Evolutionary conservation across 2,797 vertebrate genomes (phyloP).

Genomic region (Neopelma chrysocephalum): DNA sequence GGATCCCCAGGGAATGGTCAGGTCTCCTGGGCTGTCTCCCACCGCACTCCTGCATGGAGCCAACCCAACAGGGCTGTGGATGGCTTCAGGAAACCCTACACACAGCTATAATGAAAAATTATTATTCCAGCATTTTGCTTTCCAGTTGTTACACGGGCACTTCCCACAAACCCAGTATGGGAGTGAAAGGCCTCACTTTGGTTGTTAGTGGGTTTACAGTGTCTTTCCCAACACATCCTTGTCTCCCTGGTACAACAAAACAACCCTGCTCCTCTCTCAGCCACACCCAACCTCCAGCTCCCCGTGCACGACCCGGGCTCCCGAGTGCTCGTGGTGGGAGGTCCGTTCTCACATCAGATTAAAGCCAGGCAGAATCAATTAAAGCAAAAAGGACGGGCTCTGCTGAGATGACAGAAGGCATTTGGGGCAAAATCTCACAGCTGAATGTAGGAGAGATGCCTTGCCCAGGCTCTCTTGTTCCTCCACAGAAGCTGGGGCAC

Average conservation of each 20-base stretch:
- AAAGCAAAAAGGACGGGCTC: slow-evolving; percentile 62
- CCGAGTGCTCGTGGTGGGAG: slow-evolving; percentile 26
- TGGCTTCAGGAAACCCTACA: background rate
- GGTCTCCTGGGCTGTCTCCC: background rate
- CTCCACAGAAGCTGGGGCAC: background rate
- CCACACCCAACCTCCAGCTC: background rate
- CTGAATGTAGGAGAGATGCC: background rate
- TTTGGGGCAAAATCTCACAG: slow-evolving; percentile 17
- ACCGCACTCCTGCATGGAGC: background rate
- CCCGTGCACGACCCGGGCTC: background rate
- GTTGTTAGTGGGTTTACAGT: slow-evolving; percentile 23
- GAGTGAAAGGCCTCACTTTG: slow-evolving; percentile 53
- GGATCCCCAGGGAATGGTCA: background rate
- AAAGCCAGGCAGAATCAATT: slow-evolving; percentile 70
- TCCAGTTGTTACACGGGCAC: background rate
- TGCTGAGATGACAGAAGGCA: slow-evolving; percentile 37
- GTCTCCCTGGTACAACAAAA: background rate
- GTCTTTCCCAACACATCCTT: background rate
- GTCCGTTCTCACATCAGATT: slow-evolving; percentile 59
- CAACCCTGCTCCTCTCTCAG: background rate
- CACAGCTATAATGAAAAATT: background rate
- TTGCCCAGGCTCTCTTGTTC: background rate
- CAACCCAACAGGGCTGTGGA: background rate
- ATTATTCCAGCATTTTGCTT: background rate
- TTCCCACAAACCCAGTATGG: slow-evolving; percentile 32